phyloP scores from a whole-genome alignment of 2,797 vertebrate species.

The Chaetodon trifasciatus region DNA sequence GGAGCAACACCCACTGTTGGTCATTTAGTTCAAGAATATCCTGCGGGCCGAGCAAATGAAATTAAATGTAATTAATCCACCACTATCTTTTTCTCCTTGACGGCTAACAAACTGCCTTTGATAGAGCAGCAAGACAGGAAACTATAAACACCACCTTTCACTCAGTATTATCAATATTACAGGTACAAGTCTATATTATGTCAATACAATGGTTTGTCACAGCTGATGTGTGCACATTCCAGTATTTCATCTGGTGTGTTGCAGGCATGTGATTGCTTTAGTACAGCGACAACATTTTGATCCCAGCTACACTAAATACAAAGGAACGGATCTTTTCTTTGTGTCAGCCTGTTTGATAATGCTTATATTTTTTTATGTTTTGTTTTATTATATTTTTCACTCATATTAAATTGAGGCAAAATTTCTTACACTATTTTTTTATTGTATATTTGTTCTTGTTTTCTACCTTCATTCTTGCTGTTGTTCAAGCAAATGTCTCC shows the following conservation, averaged over 20 bases:
- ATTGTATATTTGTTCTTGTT: too few relatives aligned
- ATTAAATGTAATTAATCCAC: slow-evolving; percentile 11
- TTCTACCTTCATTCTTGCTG: too few relatives aligned
- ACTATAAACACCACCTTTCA: slow-evolving; percentile 8
- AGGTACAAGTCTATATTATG: background rate
- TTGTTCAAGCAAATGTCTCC: too few relatives aligned
- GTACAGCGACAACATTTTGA: background rate
- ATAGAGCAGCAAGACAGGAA: slow-evolving; percentile 4
- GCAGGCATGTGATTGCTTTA: slow-evolving; percentile 1
- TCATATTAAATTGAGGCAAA: too few relatives aligned
- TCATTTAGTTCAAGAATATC: slow-evolving; percentile 27
- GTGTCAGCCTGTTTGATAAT: background rate
- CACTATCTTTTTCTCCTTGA: background rate
- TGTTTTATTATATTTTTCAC: too few relatives aligned
- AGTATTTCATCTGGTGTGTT: too few relatives aligned
- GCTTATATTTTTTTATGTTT: background rate
- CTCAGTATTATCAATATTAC: slow-evolving; percentile 13
- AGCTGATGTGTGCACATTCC: too few relatives aligned
- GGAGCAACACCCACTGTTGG: slow-evolving; percentile 35
- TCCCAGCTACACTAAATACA: background rate
- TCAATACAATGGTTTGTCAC: background rate
- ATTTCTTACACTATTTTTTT: too few relatives aligned
- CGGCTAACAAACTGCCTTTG: background rate
- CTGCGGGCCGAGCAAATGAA: slow-evolving; percentile 28
- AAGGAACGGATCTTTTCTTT: background rate